Evolutionary conservation across 2,797 vertebrate genomes (phyloP).

Genomic region (Chiroxiphia lanceolata): DNA sequence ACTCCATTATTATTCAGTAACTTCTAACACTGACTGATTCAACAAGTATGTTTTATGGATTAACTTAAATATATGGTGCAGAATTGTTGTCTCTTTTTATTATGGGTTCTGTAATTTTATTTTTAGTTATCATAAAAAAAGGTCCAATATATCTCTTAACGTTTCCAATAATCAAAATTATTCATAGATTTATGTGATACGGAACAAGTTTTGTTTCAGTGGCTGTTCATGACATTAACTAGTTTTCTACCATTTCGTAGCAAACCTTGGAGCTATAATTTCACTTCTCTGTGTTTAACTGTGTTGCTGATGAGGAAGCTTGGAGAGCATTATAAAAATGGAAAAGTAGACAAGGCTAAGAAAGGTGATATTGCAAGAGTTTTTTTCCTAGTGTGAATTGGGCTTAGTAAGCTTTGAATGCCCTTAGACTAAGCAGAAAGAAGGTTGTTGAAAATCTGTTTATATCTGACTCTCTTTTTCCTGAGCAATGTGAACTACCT

Average conservation of each 20-base stretch:
- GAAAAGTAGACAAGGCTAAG: background rate
- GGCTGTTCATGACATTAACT: background rate
- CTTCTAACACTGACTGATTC: background rate
- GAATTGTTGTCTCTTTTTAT: background rate
- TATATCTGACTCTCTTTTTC: background rate
- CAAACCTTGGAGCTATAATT: background rate
- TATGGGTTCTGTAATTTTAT: background rate
- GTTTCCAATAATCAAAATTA: background rate
- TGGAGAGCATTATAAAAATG: background rate
- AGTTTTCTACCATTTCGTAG: background rate
- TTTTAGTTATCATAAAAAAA: background rate
- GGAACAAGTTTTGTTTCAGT: background rate
- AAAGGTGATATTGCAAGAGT: background rate
- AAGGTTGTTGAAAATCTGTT: background rate
- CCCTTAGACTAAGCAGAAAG: background rate
- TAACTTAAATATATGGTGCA: background rate
- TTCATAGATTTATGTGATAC: background rate
- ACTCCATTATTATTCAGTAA: background rate
- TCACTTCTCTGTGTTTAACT: background rate
- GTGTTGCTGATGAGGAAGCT: background rate
- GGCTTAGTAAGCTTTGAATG: background rate
- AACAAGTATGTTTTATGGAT: background rate
- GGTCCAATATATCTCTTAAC: background rate
- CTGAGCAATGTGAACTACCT: background rate
- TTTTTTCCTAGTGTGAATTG: background rate